These are phyloP conservation scores for Eleutherodactylus coqui DNA, from an alignment of 2,797 vertebrate genomes.

Conservation along the genomic window DNA sequence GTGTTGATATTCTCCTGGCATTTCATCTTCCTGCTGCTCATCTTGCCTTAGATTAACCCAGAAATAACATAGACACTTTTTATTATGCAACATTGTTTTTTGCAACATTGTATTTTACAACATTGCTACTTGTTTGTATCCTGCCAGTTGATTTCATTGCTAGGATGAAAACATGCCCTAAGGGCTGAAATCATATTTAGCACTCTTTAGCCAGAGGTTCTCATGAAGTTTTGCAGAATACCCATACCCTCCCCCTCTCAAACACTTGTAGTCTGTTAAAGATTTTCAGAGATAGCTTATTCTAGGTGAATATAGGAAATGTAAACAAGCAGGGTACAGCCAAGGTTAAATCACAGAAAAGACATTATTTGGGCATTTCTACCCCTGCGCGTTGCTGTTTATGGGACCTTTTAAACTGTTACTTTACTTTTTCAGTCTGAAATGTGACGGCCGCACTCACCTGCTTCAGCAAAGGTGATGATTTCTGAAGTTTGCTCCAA, in stretches of 20 bases:
- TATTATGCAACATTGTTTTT: no score
- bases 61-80: not conserved
- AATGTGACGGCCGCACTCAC: conserved; percentile 75
- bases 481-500: conserved; percentile 87
- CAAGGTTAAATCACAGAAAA: conserved; percentile 68
- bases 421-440: not conserved
- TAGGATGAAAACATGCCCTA: conserved; percentile 44
- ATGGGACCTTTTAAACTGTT: not conserved
- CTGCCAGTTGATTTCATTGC: conserved; percentile 25
- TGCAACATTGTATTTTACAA: no score
- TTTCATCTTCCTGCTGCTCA: not conserved
- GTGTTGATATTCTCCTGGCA: not conserved
- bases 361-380: conserved; percentile 57
- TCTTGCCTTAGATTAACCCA: conserved; percentile 18
- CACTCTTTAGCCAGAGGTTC: conserved; percentile 64
- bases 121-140: not conserved
- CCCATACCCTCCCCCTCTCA: conserved; percentile 60
- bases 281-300: conserved; percentile 69
- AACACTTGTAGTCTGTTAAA: conserved; percentile 67
- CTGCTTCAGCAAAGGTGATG: conserved; percentile 90
- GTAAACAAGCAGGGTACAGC: conserved; percentile 66
- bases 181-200: conserved; percentile 62
- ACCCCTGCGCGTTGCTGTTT: not conserved
- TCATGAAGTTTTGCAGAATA: conserved; percentile 66
- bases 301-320: conserved; percentile 71